These are phyloP conservation scores for Notocelia uddmanniana DNA, from an alignment of 2,888 invertebrate genomes.

Conservation along the genomic window DNA sequence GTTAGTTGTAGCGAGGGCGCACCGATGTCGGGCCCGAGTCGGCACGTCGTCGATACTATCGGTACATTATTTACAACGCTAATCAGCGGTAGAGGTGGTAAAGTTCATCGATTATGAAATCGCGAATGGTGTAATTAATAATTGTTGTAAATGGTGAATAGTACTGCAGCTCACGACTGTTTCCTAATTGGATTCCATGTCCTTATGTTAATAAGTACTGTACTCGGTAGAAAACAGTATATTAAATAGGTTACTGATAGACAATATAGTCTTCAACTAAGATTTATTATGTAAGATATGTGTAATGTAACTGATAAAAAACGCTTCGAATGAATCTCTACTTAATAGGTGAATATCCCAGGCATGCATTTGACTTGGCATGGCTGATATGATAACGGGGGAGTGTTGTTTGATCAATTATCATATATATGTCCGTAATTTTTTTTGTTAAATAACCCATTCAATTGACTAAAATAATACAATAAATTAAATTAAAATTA, in stretches of 20 bases:
- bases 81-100: conserved; percentile 34
- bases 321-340: no score
- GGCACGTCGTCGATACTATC: conserved; percentile 36
- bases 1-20: neutral
- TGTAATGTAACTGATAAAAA: no score
- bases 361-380: no score
- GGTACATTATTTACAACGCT: conserved; percentile 32
- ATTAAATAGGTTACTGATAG: neutral
- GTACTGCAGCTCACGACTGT: conserved; percentile 4
- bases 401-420: no score
- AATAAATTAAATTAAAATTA: no score
- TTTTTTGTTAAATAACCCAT: no score
- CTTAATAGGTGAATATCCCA: no score
- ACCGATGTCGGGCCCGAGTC: conserved; percentile 11
- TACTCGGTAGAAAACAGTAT: neutral
- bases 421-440: no score
- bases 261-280: neutral
- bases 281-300: no score
- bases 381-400: no score
- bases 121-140: conserved; percentile 34
- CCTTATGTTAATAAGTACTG: conserved; percentile 6
- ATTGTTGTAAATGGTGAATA: conserved; percentile 30
- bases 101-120: conserved; percentile 44
- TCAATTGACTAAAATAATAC: no score
- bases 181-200: conserved; percentile 31